Evolutionary conservation across 1,140 invertebrate genomes (phyloP), one percentile per base, ranked within the genome.

Genomic region (Microplitis mediator): DNA sequence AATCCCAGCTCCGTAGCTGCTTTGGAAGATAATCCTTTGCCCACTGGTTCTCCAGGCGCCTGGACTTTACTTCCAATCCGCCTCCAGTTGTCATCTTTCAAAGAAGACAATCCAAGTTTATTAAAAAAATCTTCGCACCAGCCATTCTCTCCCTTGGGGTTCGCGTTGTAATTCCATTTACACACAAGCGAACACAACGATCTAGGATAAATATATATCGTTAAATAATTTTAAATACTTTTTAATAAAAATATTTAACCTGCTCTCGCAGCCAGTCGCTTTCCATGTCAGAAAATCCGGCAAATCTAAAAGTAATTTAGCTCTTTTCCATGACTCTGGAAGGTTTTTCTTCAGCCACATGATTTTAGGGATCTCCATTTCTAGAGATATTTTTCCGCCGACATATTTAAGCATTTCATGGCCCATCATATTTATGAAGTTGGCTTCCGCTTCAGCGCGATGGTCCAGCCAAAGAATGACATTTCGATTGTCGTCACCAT

Each of bases 401-500:
- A 97, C 94, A 87, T 93, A 95, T 74, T 93, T 89, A 0, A 99
- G 88, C 8, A 97, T 90, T 31, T 90, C 80, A 87, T 98, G 93
- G 14, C 90, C 86, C 0, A 90, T 91, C 35, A 87, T 88, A 83
- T 98, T 98, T 11, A 99, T 98, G 16, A 90, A 86, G 14, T 92
- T 89, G 0, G 96, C 94, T 88, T 98, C 94, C 58, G 90, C 82
- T 16, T 90, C 86, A 3, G 97, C 97, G 77, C 97, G 88, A 82
- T 99, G 97, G 84, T 99, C 97, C 95, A 98, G 94, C 97, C 97
- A 99, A 85, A 98, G 91, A 39, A 99, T 95, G 32, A 99, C 89
- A 86, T 99, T 97, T 83, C 94, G 93, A 35, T 68, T 69, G 11
- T 75, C 56, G 64, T 72, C 66, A 64, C 93, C 92, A 78, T 90